Conservation (phyloP, 2,888 invertebrate genomes). For the Drosophila formosana region DNA sequence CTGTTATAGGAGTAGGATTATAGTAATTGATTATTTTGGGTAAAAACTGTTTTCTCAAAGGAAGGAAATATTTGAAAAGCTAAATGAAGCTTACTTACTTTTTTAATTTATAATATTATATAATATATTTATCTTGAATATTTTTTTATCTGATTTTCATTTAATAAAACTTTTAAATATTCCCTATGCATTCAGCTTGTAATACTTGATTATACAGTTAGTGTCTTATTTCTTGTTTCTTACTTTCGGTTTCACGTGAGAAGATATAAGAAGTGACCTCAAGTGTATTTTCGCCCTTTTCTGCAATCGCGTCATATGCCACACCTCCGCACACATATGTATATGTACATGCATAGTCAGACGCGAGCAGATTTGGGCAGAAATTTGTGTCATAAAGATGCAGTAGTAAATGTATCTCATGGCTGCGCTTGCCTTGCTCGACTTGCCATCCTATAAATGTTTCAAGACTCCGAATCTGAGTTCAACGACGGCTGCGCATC, state of each 20-base stretch:
- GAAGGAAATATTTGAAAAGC: too few relatives aligned
- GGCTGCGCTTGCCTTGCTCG: conserved; percentile 42
- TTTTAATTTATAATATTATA: too few relatives aligned
- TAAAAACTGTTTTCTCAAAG: too few relatives aligned
- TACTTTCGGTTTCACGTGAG: conserved; percentile 24
- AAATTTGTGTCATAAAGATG: conserved; percentile 61
- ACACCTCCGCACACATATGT: conserved; percentile 17
- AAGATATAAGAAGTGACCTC: conserved; percentile 18
- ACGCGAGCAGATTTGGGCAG: conserved; percentile 1
- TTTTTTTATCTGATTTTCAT: too few relatives aligned
- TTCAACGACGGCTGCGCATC: conserved; percentile 43
- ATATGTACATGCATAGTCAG: neutral
- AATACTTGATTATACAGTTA: neutral
- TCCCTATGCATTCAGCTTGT: too few relatives aligned
- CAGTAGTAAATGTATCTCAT: conserved; percentile 60
- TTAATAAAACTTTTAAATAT: too few relatives aligned
- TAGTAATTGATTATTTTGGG: too few relatives aligned
- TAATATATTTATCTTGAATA: too few relatives aligned
- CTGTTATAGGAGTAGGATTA: too few relatives aligned
- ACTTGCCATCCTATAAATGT: conserved; percentile 38
- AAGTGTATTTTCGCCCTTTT: conserved; percentile 32
- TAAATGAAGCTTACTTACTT: too few relatives aligned
- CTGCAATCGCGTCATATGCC: conserved; percentile 22
- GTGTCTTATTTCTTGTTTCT: conserved; percentile 1
- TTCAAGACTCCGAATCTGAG: conserved; percentile 37